Base-by-base conservation (phyloP, 1,140 invertebrate species). In the Drosophila ambigua region DNA sequence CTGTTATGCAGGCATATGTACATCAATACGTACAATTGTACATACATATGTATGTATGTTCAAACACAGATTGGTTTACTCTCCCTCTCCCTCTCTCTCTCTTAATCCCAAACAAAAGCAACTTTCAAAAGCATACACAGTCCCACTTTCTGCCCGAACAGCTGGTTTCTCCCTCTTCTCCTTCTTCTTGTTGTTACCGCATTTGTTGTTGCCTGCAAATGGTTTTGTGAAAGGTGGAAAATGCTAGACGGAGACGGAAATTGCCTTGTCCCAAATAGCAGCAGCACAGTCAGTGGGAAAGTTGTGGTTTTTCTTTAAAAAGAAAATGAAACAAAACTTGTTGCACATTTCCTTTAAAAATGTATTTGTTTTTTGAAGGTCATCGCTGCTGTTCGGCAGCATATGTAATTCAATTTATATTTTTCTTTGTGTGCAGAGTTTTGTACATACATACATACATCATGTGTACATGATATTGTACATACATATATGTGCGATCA, bases 251-350 rank as follows among this genome's bases (percentile, higher is more conserved):
- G 51, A 73, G 53, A 64, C 85, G 85, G 85, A 90, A 90, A 89
- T 78, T 77, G 84, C 80, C 85, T 89, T 89, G 85, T 69, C 73
- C 84, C 71, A 75, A 85, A 82, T 82, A 79, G 72, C 31, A 11
- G 31, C 31, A 35, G 54, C 26, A 46, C 63, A 54, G 55, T 28
- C 72, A 41, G 44, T 57, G 63, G 61, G 69, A 72, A 72, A 72
- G 69, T 72, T 43, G 67, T 65, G 35, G 60, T 31, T 66, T 66
- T 66, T 66, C 60, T 65, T 65, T 31, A 57, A 26, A 65, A 60
- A 68, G 59, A 67, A 54, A 66, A 76, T 61, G 52, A 73, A 54
- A 50, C 41, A 65, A 85, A 88, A 87, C 82, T 88, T 87, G 81
- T 87, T 87, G 81, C 81, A 84, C 81, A 59, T 68, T 67, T 50